Base-by-base conservation (phyloP, 92 coral and sea anemone species). In the Muricea muricata region DNA sequence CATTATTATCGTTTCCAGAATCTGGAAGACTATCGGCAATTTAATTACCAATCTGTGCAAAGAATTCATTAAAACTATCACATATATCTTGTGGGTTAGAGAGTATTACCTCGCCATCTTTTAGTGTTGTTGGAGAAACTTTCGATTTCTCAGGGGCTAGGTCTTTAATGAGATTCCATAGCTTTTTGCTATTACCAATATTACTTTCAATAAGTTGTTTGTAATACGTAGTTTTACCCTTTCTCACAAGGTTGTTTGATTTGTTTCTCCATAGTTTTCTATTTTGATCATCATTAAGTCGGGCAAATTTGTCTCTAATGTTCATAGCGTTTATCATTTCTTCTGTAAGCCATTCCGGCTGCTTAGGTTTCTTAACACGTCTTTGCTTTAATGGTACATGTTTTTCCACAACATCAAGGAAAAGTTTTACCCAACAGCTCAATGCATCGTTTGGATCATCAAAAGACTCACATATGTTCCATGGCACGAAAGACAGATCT, bases 391-490 rank as follows among this genome's bases (percentile, higher is more conserved):
- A 40, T 21, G 90, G 90, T 68, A 85, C 90, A 67, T 89, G 89
- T 58, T 85, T 80, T 60, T 89, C 87, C 21, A 89, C 82, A 33
- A 87, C 67, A 20, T 86, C 93, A 75, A 81, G 54, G 74, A 67
- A 67, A 67, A 67, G 74, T 67, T 67, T 26, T 26, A 30, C 74
- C 74, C 74, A 67, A 23, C 74, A 67, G 74, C 24, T 46, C 41
- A 67, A 67, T 18, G 37, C 74, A 67, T 67, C 74, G 41, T 67
- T 67, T 67, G 74, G 74, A 23, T 67, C 74, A 33, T 67, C 74
- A 67, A 67, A 67, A 67, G 74, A 67, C 32, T 67, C 74, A 23
- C 74, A 4, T 67, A 67, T 46, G 41, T 67, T 67, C 74, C 74
- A 67, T 32, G 74, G 74, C 41, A 67, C 74, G 45, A 67, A 32